A percentile compares a stretch with the other conserved stretches of the same genome.
Conservation (phyloP, 2,888 invertebrate species). For the Polyploca ridens region DNA sequence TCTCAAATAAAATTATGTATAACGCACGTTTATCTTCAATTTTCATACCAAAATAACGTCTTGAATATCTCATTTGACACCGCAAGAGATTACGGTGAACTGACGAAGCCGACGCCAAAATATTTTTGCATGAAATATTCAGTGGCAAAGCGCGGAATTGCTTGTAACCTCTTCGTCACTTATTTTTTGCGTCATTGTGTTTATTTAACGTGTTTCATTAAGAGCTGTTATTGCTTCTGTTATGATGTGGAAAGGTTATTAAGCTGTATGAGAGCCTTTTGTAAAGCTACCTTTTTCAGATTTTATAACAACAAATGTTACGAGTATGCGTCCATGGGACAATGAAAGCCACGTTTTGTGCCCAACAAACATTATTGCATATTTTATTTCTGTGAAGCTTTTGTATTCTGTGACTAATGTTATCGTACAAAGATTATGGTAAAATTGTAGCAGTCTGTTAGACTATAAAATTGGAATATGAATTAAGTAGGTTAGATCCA, state of each 20-base stretch:
- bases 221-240: slow-evolving; percentile 47
- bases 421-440: background rate
- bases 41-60: slow-evolving; percentile 50
- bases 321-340: slow-evolving; percentile 20
- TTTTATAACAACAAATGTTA: slow-evolving; percentile 32
- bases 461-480: background rate
- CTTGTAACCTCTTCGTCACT: slow-evolving; percentile 45
- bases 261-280: slow-evolving; percentile 43
- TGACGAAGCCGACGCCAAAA: slow-evolving; percentile 34
- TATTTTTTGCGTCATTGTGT: slow-evolving; percentile 46
- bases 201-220: slow-evolving; percentile 46
- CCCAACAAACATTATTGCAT: slow-evolving; percentile 3
- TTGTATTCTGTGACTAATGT: slow-evolving; percentile 7
- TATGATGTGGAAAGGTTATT: slow-evolving; percentile 49
- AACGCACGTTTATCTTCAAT: slow-evolving; percentile 51
- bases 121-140: slow-evolving; percentile 70
- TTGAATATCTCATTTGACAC: slow-evolving; percentile 64
- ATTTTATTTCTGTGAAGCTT: slow-evolving; percentile 8
- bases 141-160: slow-evolving; percentile 46
- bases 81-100: slow-evolving; percentile 51
- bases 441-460: background rate
- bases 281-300: slow-evolving; percentile 29
- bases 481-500: background rate
- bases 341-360: slow-evolving; percentile 7
- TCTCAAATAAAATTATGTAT: slow-evolving; percentile 38